phyloP scores from a whole-genome alignment of 2,113 vertebrate genomes.

The Pterocles burchelli region DNA sequence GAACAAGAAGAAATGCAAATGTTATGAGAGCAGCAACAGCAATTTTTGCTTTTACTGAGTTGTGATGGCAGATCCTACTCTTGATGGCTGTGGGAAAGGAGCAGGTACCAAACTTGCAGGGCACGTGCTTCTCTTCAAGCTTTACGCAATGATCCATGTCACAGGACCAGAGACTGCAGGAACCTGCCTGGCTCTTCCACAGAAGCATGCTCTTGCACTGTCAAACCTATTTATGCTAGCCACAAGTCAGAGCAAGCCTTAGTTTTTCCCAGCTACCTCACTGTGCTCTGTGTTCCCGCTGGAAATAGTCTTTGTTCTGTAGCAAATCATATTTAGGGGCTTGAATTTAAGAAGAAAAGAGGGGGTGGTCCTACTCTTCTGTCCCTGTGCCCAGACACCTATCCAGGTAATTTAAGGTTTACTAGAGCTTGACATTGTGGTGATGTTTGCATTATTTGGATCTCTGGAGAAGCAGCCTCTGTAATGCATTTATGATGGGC shows the following conservation, averaged over 20 bases:
- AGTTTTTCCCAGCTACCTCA: not conserved
- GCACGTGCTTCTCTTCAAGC: rapidly evolving
- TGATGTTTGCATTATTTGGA: not conserved
- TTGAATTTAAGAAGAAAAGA: not conserved
- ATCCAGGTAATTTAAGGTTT: not conserved
- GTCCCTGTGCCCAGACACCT: not conserved
- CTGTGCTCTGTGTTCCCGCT: not conserved
- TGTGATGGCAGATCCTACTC: not conserved
- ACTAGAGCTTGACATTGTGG: not conserved
- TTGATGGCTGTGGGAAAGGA: not conserved
- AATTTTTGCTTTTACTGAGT: not conserved
- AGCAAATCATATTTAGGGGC: not conserved
- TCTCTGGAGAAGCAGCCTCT: not conserved
- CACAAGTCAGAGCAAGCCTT: not conserved
- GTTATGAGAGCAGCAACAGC: not conserved
- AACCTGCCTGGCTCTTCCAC: not conserved
- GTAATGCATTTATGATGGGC: not conserved
- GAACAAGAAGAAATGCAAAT: not conserved
- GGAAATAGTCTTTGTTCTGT: not conserved
- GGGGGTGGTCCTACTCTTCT: not conserved
- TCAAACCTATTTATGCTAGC: not conserved
- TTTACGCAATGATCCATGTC: not conserved
- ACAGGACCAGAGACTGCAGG: not conserved
- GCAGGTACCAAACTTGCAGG: not conserved
- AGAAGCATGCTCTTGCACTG: not conserved